Evolutionary conservation across 2,888 invertebrate genomes (phyloP), one percentile per base, ranked within the genome.

Genomic region (Arge pagana): DNA sequence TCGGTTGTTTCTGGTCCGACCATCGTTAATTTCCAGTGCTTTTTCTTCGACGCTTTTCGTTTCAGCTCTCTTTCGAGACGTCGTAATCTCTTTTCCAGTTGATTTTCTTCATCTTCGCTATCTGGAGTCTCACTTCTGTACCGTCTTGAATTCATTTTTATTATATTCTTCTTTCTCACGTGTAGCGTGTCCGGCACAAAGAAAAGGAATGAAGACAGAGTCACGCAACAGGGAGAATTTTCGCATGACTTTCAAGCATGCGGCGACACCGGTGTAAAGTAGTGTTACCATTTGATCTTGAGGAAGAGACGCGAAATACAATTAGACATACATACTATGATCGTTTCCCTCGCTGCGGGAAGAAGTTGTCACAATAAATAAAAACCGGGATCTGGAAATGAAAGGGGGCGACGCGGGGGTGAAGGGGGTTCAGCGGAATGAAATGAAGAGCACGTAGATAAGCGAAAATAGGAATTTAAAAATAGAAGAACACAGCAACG

Each of bases 241-340:
- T 39, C 21, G 21, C 10, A 3, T 16, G 16, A 7, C 26, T 26
- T n/a, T 41, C 16, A 13, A 26, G 28, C 11, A 24, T 39, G 39
- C 15, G 39, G 39, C 24, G 39, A 40, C 39, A 40, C 11, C 10
- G 23, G 41, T 15, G n/a, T 23, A 10, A 41, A 41, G 39, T 41
- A n/a, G 41, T 16, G 23, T 52, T 50, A 43, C 49, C 37, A 19
- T 45, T 52, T 48, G 52, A 49, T 49, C 49, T n/a, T 48, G 42
- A 37, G 49, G 49, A 55, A 55, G 45, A 52, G 52, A 50, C 48
- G 33, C 54, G 19, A 43, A 42, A 53, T 50, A 53, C 39, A 54
- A 54, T 48, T 16, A n/a, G n/a, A n/a, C n/a, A n/a, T n/a, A n/a
- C n/a, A n/a, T n/a, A n/a, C n/a, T n/a, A n/a, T n/a, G n/a, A n/a